phyloP scores from a whole-genome alignment of 2,888 invertebrate species.

The Euphydryas editha region DNA sequence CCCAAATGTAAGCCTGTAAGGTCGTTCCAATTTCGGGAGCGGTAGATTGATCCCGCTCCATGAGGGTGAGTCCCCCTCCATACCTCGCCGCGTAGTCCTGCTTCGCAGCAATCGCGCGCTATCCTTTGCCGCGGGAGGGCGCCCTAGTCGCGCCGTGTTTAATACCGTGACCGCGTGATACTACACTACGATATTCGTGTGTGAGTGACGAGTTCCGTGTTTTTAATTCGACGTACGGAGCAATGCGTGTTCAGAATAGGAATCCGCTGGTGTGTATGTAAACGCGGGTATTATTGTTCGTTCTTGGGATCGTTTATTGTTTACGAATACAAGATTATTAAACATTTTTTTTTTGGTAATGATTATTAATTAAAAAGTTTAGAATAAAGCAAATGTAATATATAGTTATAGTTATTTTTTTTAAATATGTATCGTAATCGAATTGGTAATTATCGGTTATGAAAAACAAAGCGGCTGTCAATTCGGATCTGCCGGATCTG shows the following conservation, averaged over 20 bases:
- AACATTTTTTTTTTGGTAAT: neutral
- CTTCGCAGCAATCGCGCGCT: slow-evolving; percentile 76
- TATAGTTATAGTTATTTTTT: neutral
- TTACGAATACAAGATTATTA: slow-evolving; percentile 52
- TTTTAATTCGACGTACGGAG: slow-evolving; percentile 62
- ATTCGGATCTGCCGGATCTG: slow-evolving; percentile 29
- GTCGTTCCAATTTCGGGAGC: slow-evolving; percentile 52
- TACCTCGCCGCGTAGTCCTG: slow-evolving; percentile 54
- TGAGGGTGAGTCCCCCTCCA: slow-evolving; percentile 74
- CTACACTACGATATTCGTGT: slow-evolving; percentile 53
- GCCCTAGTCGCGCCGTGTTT: slow-evolving; percentile 55
- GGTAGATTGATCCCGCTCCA: slow-evolving; percentile 63
- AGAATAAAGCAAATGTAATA: neutral
- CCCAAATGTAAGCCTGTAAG: slow-evolving; percentile 55
- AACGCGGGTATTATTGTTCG: slow-evolving; percentile 71
- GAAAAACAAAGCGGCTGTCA: slow-evolving; percentile 23
- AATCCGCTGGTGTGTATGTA: slow-evolving; percentile 66
- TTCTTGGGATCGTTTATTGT: slow-evolving; percentile 67
- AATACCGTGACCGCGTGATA: slow-evolving; percentile 54
- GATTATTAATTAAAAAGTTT: neutral
- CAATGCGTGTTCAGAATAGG: slow-evolving; percentile 74
- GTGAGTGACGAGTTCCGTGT: slow-evolving; percentile 72
- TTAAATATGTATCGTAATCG: neutral
- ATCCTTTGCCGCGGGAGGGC: slow-evolving; percentile 79
- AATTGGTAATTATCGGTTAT: slow-evolving; percentile 16